Evolutionary conservation across 1,140 invertebrate species (phyloP), one percentile per base, ranked within the genome.

Genomic region (Drusus annulatus): DNA sequence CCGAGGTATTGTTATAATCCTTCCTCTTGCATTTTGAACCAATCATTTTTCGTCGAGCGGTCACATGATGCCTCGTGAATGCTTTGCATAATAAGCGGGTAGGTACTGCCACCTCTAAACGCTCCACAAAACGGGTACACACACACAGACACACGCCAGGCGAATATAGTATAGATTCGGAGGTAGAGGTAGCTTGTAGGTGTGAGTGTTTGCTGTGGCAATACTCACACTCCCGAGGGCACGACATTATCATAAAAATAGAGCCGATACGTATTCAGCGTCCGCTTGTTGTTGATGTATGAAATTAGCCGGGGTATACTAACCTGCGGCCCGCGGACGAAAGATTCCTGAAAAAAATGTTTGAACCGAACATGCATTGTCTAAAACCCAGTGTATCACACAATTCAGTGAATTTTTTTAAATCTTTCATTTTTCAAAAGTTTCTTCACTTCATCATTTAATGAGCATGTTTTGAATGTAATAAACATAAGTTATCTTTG

Each of bases 71-170:
- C 36, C 36, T 23, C 71, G 17, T 75, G 52, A 56, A 58, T 31
- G 54, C 21, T 75, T 75, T 75, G 71, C 71, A 75, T 75, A 75
- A 75, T 75, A 75, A 75, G 52, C 23, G 45, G 68, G 68, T 65
- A 31, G n/a, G 62, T 71, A 58, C 71, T 56, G 25, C 56, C 31
- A 75, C 71, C 71, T 75, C 28, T 56, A 31, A 71, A 71, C 68
- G 23, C 45, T 28, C 21, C 36, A 28, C 21, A 65, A 65, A 65
- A 65, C 62, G 62, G 19, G 16, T 45, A 71, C 68, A 13, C 23
- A 71, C 68, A 13, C 23, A 71, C 68, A 71, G n/a, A 71, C 36
- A 71, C 36, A 45, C 65, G 7, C 31, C 8, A 6, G 68, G n/a
- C 13, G 36, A 45, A 13, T 45, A 45, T 45, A 45, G 36, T 45